Conservation (phyloP, 2,888 invertebrate genomes). For the Eudasyphora cyanicolor region DNA sequence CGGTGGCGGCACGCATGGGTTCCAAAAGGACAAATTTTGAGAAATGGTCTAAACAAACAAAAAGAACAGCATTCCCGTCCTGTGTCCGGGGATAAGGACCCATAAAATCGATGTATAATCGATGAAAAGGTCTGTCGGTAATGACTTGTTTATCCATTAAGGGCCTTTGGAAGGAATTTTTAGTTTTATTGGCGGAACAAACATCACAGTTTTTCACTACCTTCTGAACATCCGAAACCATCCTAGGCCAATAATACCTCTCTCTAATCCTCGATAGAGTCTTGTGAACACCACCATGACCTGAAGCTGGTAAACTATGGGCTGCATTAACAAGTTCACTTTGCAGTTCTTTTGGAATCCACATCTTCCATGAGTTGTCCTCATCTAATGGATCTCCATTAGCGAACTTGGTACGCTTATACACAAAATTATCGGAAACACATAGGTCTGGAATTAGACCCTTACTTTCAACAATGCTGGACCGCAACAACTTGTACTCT, state of each 20-base stretch:
- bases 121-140: too few species aligned
- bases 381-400: not conserved
- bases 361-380: conserved; percentile 1
- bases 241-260: not conserved
- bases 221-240: too few species aligned
- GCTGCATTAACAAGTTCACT: not conserved
- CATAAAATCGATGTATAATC: not conserved
- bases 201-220: too few species aligned
- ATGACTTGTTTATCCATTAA: not conserved
- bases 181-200: conserved; percentile 16
- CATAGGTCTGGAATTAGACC: not conserved
- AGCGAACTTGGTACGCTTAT: conserved; percentile 1
- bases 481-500: not conserved
- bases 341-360: conserved; percentile 5
- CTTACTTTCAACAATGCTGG: not conserved
- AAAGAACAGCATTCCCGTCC: not conserved
- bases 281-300: not conserved
- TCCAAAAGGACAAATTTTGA: not conserved
- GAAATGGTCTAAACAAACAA: conserved; percentile 29
- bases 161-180: not conserved
- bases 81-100: not conserved
- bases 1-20: too few species aligned
- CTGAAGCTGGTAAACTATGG: conserved; percentile 17
- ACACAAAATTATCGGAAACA: conserved; percentile 3
- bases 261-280: not conserved